Evolutionary conservation across 2,113 vertebrate species (phyloP), one percentile per base, ranked within the genome.

Genomic region (Seriola dumerili): DNA sequence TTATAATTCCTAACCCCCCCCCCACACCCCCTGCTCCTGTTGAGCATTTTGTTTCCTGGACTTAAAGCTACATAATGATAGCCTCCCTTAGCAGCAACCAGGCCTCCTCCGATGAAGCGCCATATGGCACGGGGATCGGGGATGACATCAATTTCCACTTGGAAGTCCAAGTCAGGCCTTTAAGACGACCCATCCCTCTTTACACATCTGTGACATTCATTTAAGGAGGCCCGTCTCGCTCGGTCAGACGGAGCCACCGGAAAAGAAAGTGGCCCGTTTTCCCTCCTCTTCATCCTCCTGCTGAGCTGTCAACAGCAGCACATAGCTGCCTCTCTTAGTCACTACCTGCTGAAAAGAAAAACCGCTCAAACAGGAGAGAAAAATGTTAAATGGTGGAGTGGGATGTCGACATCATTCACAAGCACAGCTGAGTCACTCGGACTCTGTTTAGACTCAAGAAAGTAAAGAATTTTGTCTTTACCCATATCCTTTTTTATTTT

Each of bases 121-220:
- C 80, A 77, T 78, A 76, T 86, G 89, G 86, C 86, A 72, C 72
- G 2, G 42, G 58, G 38, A 59, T 57, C 21, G 11, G 50, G 71
- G 48, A 91, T 95, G 91, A 94, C 91, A 78, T 93, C 87, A 94
- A 76, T 95, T 95, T 94, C 94, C 93, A 91, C 89, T 82, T 42
- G 21, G 72, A 89, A 73, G 86, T 92, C 93, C 92, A 94, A 94
- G 86, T 83, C 65, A 25, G 81, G 88, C 69, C 72, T 83, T 82
- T 25, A 70, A 70, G 57, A 66, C 46, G 57, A 89, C 86, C 78
- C 85, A 62, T 88, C 84, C 84, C 90, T 89, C 84, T 70, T 86
- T 83, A 89, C 88, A 84, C 89, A 85, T 86, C 88, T 89, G 91
- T 84, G 87, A 86, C 86, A 84, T 90, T 85, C 85, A 89, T 91